Evolutionary conservation across 2,113 vertebrate genomes (phyloP).

Genomic region (Mormyrus lacerda): DNA sequence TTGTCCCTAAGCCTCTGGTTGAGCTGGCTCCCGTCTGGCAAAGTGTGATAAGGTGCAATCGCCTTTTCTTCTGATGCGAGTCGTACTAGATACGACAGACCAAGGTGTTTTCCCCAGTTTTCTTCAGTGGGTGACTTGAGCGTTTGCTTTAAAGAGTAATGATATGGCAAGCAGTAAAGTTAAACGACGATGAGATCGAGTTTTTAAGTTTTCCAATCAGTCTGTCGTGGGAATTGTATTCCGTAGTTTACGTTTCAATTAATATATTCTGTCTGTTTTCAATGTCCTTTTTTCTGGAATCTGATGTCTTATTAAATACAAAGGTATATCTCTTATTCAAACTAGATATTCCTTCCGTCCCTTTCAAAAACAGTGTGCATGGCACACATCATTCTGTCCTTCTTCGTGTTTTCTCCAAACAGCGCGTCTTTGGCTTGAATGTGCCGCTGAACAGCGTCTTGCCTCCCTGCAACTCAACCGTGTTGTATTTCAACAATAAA

Average conservation of each 20-base stretch:
- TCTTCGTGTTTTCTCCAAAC: conserved; percentile 8
- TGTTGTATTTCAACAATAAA: conserved; percentile 1
- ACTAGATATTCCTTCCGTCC: neutral
- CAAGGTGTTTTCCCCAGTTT: conserved; percentile 30
- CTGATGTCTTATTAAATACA: neutral
- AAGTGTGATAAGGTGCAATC: conserved; percentile 28
- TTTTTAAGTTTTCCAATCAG: conserved; percentile 8
- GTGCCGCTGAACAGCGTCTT: conserved; percentile 21
- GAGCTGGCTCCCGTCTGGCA: conserved; percentile 21
- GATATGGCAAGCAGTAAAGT: conserved; percentile 5
- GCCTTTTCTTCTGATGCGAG: conserved; percentile 31
- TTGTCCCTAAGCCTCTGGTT: conserved; percentile 25
- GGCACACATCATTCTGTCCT: neutral
- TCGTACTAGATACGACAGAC: conserved; percentile 24
- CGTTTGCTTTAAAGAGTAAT: neutral
- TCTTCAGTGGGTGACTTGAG: neutral
- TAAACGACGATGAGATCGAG: conserved; percentile 4
- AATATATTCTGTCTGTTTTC: neutral
- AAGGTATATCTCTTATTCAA: neutral
- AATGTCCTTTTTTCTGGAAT: neutral
- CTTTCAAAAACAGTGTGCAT: neutral
- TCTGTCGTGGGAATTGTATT: neutral
- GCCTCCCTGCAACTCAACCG: conserved; percentile 16
- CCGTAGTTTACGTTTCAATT: neutral
- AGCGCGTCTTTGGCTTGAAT: conserved; percentile 12